These are phyloP conservation scores for Rhodeus uyekii DNA, from an alignment of 2,797 vertebrate genomes.

Conservation along the genomic window DNA sequence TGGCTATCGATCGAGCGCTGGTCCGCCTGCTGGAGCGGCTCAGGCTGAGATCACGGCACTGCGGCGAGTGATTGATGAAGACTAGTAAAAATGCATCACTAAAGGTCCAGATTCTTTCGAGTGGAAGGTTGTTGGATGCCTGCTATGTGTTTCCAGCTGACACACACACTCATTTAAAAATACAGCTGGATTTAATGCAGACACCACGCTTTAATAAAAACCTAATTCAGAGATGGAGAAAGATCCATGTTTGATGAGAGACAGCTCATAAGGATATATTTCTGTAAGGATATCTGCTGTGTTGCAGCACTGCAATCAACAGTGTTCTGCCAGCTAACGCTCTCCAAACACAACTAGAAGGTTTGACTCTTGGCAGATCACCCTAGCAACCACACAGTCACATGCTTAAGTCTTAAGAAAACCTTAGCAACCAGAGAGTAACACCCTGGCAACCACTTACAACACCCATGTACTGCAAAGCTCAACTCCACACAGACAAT, in stretches of 20 bases:
- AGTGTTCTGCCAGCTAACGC: background rate
- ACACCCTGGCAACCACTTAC: background rate
- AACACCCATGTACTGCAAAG: background rate
- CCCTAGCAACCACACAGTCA: background rate
- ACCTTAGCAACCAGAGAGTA: background rate
- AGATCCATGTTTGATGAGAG: background rate
- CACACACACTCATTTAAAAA: slow-evolving; percentile 13
- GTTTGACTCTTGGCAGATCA: background rate
- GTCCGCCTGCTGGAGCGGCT: background rate
- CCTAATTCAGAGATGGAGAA: background rate
- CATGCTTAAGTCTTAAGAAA: background rate
- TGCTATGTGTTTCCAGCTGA: slow-evolving; percentile 14
- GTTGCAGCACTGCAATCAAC: background rate
- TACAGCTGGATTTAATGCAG: background rate
- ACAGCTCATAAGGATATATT: too few species aligned
- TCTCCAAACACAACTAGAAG: background rate
- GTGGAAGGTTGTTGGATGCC: background rate
- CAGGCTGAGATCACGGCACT: background rate
- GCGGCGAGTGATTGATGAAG: slow-evolving; percentile 28
- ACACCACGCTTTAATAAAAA: background rate
- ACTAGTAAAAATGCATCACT: slow-evolving; percentile 1
- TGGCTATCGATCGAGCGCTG: background rate
- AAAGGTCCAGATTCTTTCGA: slow-evolving; percentile 19
- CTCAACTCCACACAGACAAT: background rate
- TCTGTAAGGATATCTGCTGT: background rate